Base-by-base conservation (phyloP, 2,797 vertebrate genomes). In the Mallotus villosus region DNA sequence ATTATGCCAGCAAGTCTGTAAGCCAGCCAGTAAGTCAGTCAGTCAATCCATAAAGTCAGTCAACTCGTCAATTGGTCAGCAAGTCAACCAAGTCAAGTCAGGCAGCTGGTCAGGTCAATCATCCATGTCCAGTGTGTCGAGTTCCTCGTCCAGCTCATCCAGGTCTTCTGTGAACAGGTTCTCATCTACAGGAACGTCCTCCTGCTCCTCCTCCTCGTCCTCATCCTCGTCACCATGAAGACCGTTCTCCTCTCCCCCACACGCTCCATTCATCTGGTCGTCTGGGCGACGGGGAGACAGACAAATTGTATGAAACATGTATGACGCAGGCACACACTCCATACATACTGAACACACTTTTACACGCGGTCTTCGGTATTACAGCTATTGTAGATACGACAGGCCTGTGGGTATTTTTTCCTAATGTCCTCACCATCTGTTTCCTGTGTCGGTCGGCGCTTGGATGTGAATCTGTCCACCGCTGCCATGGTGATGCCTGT, bases 131-230 rank as follows among this genome's bases (percentile, higher is more conserved):
- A 99, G 93, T 84, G 95, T 96, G 92, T 97, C 96, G 41, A 99
- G 91, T 82, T 99, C 97, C 87, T 99, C 97, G 81, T 99, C 97
- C 71, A 99, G 92, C 85, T 99, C 97, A 75, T 99, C 98, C 85
- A 99, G 91, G 83, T 99, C 98, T 91, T 99, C 98, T 6, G 96
- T 99, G 80, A 99, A 99, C 73, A 99, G 95, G 85, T 99, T 99
- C 89, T 99, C 98, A 65, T 99, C 98, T 74, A 99, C 97, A 3
- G 97, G 98, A 73, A 99, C 95, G 1, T 92, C 95, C 84, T 95
- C 95, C 0, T 94, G 89, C 0, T 93, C 91, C 17, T 91, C 93
- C 0, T 92, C 94, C 59, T 93, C 94, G 63, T 93, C 85, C 27
- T 93, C 92, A 19, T 89, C 92, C 84, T 93, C 92, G 41, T 46